Evolutionary conservation across 2,888 invertebrate species (phyloP), one percentile per base, ranked within the genome.

Genomic region (Clepsis dumicolana): DNA sequence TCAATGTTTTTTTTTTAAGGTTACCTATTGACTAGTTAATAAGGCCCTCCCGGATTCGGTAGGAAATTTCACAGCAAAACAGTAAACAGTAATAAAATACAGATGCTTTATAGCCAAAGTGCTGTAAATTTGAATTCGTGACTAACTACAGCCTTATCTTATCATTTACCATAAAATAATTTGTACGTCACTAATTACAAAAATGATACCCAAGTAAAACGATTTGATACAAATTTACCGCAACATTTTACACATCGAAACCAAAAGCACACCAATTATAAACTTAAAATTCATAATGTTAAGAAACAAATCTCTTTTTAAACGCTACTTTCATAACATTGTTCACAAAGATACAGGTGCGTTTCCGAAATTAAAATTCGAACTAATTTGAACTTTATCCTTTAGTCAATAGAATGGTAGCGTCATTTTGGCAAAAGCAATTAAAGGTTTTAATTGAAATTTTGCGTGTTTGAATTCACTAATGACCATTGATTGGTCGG

Each of bases 401-500:
- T 18, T 25, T 4, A 2, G 7, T 7, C 1, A 8, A 54, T 61
- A 44, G 16, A 18, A 38, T 48, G 38, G 16, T 1, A 16, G 1
- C 10, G 12, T 27, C 4, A 27, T 29, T 24, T 44, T 8, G 2
- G 18, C 10, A 41, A 7, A 1, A 18, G 50, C 16, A 57, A 50
- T 57, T 41, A 38, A 35, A 24, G 57, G 16, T 68, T 53, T 68
- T 64, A 68, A 68, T 68, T 68, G 68, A 68, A 64, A 59, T 50
- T 64, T 68, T 32, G 64, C 68, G 63, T 68, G 68, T 38, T 53
- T 25, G 21, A 32, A 64, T 64, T 64, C 63, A 64, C 64, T 68
- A 64, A 21, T 54, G 41, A 21, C 48, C 61, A 62, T 35, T 56
- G 61, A 56, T 62, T 62, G 44, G 62, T 25, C 21, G 52, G 52